Evolutionary conservation across 2,113 vertebrate species (phyloP).

Genomic region (Urocolius indicus): DNA sequence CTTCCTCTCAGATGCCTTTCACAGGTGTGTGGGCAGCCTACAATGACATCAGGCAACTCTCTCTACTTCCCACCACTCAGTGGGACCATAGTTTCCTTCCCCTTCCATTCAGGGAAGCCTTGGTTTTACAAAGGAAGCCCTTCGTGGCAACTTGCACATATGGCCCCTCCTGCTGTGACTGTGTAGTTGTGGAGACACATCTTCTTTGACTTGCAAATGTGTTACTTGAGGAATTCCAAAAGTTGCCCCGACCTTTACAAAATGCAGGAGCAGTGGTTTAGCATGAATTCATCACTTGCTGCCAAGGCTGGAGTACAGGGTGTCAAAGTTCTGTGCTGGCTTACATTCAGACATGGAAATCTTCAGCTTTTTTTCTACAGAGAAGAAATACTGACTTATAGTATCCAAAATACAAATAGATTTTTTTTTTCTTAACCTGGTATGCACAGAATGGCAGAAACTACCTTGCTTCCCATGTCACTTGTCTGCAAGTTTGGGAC

Average conservation of each 20-base stretch:
- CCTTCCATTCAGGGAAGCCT: neutral
- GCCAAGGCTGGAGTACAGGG: rapidly evolving
- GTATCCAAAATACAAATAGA: rapidly evolving
- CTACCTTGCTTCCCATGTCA: rapidly evolving
- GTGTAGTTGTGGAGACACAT: neutral
- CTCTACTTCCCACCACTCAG: neutral
- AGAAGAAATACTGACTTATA: neutral
- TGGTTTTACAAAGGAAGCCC: neutral
- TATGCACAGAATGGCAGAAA: neutral
- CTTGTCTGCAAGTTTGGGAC: neutral
- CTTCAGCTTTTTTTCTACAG: rapidly evolving
- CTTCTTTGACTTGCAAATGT: neutral
- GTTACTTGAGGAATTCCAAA: neutral
- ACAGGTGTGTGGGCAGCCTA: neutral
- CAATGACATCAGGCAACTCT: neutral
- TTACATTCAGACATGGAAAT: neutral
- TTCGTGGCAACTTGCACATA: neutral
- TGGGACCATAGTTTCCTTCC: neutral
- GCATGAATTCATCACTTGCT: rapidly evolving
- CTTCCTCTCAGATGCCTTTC: neutral
- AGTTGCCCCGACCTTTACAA: neutral
- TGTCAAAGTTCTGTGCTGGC: neutral
- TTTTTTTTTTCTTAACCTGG: neutral
- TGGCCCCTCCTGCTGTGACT: neutral
- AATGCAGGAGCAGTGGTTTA: neutral